Base-by-base conservation (phyloP, 2,797 vertebrate species). In the Peromyscus melanophrys region DNA sequence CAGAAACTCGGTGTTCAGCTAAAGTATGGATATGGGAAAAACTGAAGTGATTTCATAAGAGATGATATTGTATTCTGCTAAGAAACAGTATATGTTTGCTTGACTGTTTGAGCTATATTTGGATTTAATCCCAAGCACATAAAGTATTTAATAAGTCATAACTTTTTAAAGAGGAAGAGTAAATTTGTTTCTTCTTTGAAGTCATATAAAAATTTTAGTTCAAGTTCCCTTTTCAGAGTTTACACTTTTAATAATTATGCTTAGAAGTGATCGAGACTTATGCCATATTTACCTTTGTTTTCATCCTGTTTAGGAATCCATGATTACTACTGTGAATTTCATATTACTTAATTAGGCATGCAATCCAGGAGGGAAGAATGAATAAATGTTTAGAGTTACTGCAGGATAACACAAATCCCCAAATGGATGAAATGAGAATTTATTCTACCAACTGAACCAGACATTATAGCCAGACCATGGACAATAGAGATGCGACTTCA, bases 211-310 rank as follows among this genome's bases (percentile, higher is more conserved):
- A 92, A 59, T 29, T 31, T 80, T 84, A 89, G 21, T 90, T 93
- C n/a, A 88, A 27, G 55, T 40, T 92, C 29, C 23, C 46, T 88
- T 93, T 94, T 46, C 49, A 94, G 81, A 77, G 88, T 82, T 82
- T 97, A 85, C 82, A 86, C 2, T 95, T 59, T 43, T n/a, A 19
- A 43, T 93, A 69, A 80, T 31, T 69, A 5, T 27, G 25, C 6
- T 73, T 59, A 40, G 59, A 67, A 96, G 93, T 87, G 87, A 85
- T 55, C 40, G 17, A 63, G 89, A 69, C 19, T 95, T 93, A 95
- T 55, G 73, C 88, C 93, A 90, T 87, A 93, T 95, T 97, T 97
- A 88, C 65, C 94, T 96, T 97, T 85, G 34, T 95, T 97, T 97
- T 69, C 27, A 86, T 85, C 25, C 75, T 89, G 84, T 96, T 95